phyloP scores from a whole-genome alignment of 2,113 vertebrate species.

The Pantherophis guttatus region DNA sequence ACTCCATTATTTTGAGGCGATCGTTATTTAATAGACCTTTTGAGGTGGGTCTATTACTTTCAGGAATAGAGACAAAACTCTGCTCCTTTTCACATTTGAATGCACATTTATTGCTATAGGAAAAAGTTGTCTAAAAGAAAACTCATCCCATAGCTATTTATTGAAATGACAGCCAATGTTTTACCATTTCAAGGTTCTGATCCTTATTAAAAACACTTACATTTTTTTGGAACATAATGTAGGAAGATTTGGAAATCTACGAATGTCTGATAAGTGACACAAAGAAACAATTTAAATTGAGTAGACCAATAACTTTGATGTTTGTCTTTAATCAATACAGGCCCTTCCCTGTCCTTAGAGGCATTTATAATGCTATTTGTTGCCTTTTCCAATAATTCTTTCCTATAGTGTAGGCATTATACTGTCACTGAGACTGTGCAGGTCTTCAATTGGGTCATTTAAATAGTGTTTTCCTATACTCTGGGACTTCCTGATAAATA shows the following conservation, averaged over 20 bases:
- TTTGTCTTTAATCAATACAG: not conserved
- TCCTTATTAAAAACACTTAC: not conserved
- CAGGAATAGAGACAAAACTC: not conserved
- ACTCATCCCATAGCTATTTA: not conserved
- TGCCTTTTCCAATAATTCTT: not conserved
- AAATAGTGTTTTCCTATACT: not conserved
- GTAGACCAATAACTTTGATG: not conserved
- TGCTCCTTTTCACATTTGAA: not conserved
- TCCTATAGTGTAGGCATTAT: not conserved
- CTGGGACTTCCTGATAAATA: not conserved
- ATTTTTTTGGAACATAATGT: not conserved
- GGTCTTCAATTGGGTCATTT: not conserved
- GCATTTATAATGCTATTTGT: not conserved
- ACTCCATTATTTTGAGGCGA: not conserved
- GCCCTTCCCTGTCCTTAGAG: not conserved
- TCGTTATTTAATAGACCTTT: not conserved
- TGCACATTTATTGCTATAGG: not conserved
- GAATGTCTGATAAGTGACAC: not conserved
- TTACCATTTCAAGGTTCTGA: not conserved
- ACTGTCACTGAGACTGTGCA: not conserved
- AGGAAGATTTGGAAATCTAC: not conserved
- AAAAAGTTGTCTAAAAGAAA: not conserved
- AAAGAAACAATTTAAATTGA: not conserved
- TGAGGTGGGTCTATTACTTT: not conserved
- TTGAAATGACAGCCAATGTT: not conserved